Evolutionary conservation across 2,888 invertebrate genomes (phyloP), one percentile per base, ranked within the genome.

Genomic region (Oxytorus armatus): DNA sequence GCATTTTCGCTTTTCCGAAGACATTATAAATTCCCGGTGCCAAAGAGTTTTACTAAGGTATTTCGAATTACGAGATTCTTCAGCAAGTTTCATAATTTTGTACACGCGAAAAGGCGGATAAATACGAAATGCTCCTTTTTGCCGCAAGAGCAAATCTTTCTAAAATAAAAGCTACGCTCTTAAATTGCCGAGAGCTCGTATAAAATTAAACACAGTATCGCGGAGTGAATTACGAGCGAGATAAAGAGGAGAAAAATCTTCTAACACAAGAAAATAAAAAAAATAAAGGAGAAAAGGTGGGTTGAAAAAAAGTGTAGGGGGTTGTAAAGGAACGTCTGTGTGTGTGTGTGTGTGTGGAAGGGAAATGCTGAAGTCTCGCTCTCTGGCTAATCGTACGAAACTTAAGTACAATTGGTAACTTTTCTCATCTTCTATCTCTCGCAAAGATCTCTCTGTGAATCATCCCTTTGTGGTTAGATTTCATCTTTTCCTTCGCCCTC

Each of bases 361-460:
- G 61, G 42, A 59, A 70, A 55, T 36, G 25, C 29, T 55, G 33
- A 57, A 69, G 49, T 79, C 68, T 44, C 16, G 57, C 36, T 53
- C 18, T 47, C 16, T 36, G 65, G 36, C 47, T 74, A 57, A 74
- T 74, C 74, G 47, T 16, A 57, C 65, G 59, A 59, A 57, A 59
- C 49, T 25, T 16, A 36, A n/a, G 66, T 44, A 53, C 44, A 75
- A 59, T 14, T 47, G 29, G 68, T 29, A 53, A 76, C 59, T 79
- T 77, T 74, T 70, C 59, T 63, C 33, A 55, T 69, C 39, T 23
- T 49, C 36, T 21, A 57, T 44, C 47, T 44, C 47, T 42, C 29
- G 53, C 47, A 36, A 42, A 57, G 36, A 70, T 69, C 39, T 70
- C 21, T 65, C n/a, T 33, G 21, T 33, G n/a, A 65, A 36, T 33